Conservation (phyloP, 2,113 vertebrate species). For the Spheniscus mendiculus region DNA sequence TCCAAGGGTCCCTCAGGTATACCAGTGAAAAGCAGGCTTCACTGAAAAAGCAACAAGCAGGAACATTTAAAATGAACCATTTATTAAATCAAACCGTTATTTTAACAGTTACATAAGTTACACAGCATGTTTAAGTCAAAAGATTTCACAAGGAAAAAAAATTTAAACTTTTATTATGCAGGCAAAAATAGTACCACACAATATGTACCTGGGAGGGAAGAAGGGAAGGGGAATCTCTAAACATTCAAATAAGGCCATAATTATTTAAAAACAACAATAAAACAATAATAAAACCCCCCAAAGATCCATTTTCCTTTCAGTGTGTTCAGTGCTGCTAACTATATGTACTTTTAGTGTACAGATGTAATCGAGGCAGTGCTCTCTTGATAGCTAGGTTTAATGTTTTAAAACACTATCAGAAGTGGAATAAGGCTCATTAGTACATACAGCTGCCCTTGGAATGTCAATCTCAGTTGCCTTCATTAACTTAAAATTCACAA, state of each 20-base stretch:
- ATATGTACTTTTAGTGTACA: constrained; percentile 71
- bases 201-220: constrained; percentile 87
- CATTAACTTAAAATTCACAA: constrained; percentile 85
- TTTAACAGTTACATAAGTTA: constrained; percentile 98
- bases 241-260: constrained; percentile 85
- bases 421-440: constrained; percentile 78
- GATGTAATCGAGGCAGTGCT: constrained; percentile 70
- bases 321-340: constrained; percentile 86
- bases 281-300: constrained; percentile 74
- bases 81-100: constrained; percentile 99
- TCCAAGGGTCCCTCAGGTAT: not conserved
- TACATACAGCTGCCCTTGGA: constrained; percentile 86
- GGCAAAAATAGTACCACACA: constrained; percentile 96
- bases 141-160: constrained; percentile 85
- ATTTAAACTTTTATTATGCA: constrained; percentile 89
- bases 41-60: constrained; percentile 52
- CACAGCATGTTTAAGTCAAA: constrained; percentile 86
- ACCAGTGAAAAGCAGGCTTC: not conserved
- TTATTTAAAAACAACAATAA: constrained; percentile 84
- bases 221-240: constrained; percentile 72
- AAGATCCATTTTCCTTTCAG: constrained; percentile 75
- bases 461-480: constrained; percentile 73
- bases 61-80: constrained; percentile 82
- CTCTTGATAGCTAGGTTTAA: constrained; percentile 55
- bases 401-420: constrained; percentile 57